Base-by-base conservation (phyloP, 2,888 invertebrate genomes). In the Ceramica pisi region DNA sequence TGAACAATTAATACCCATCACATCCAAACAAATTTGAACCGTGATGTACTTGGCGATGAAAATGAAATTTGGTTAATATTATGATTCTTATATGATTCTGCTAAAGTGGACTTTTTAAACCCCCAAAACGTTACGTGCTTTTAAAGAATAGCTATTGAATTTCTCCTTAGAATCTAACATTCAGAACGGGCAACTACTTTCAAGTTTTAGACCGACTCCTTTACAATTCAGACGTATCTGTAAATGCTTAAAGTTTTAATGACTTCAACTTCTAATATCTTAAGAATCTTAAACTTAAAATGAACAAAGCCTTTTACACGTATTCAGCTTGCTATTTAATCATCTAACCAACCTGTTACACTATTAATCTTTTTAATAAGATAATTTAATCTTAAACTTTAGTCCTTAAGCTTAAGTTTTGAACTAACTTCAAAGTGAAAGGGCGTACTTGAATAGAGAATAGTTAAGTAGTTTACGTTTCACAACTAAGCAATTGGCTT, bases 361-460 rank as follows among this genome's bases (percentile, higher is more conserved):
- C 64, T 50, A 70, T 73, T 51, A 78, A 82, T 81, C 71, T 85
- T 77, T 82, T 57, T 41, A 77, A 67, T 75, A 67, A 72, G 57
- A 67, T 79, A 68, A 75, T 70, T 69, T 65, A 65, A 74, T 74
- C 61, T 50, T 53, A 50, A 83, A 84, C 73, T 85, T 81, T 48
- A 63, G 23, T 68, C 55, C 53, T 75, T 71, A 67, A 56, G 35
- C 46, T 64, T 12, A 68, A 75, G 55, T 84, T 81, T 62, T 21
- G 14, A 61, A 67, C 14, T 53, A 60, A 77, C 53, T 77, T 53
- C 9, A 23, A 74, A 83, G 62, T 77, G 72, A 57, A 2, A 68
- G 35, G 63, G 50, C 16, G 69, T 64, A 57, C 55, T 66, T 23
- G 44, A 64, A 50, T 16, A 14, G 16, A 59, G 44, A 23, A 72